Conservation (phyloP, 2,888 invertebrate species). For the Lottia gigantea region DNA sequence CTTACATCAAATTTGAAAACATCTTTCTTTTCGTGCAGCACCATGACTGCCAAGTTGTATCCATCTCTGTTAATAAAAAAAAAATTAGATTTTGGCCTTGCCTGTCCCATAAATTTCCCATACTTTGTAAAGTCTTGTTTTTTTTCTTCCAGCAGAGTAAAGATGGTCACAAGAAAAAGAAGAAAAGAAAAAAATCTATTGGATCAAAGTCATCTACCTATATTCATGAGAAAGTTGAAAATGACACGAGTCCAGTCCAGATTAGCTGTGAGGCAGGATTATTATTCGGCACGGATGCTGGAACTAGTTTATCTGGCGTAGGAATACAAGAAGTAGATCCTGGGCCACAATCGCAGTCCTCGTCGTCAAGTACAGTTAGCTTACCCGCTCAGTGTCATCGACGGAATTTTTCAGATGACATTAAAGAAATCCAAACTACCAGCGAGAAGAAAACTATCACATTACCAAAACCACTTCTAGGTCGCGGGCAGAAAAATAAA, state of each 20-base stretch:
- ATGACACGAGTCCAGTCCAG: slow-evolving; percentile 3
- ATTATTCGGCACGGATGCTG: slow-evolving; percentile 29
- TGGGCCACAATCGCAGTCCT: neutral
- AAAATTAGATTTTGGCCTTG: too few relatives aligned
- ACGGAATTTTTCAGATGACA: neutral
- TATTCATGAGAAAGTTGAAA: neutral
- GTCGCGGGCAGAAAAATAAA: neutral
- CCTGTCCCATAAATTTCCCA: too few relatives aligned
- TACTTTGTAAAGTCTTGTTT: too few relatives aligned
- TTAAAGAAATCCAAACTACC: neutral
- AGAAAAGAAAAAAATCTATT: slow-evolving; percentile 35
- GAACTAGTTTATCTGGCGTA: slow-evolving; percentile 13
- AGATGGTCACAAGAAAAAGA: slow-evolving; percentile 35
- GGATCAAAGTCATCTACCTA: slow-evolving; percentile 23
- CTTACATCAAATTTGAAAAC: too few relatives aligned
- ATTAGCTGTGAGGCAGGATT: slow-evolving; percentile 28
- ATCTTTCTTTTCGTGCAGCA: too few relatives aligned
- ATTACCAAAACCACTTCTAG: neutral
- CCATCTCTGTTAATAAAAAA: too few relatives aligned
- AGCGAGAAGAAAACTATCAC: neutral
- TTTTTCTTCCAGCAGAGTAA: neutral
- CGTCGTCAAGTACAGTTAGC: neutral
- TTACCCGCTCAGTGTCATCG: neutral
- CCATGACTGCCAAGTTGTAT: too few relatives aligned
- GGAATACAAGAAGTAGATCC: slow-evolving; percentile 6